phyloP scores from a whole-genome alignment of 2,888 invertebrate species.

The Chaitophorus viminalis region DNA sequence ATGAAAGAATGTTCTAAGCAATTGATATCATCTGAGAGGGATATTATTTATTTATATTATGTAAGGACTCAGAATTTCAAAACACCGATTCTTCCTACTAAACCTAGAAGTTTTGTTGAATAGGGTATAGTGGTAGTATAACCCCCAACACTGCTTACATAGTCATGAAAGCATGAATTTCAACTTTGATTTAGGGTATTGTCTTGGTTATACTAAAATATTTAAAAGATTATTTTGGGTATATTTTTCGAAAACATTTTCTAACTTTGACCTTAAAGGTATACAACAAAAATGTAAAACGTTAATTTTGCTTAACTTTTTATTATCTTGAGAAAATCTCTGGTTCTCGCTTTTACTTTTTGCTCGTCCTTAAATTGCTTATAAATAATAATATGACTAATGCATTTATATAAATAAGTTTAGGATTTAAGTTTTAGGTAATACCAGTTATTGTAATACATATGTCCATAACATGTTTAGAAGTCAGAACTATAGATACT shows the following conservation, averaged over 20 bases:
- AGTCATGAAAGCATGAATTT: slow-evolving; percentile 53
- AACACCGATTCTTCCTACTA: slow-evolving; percentile 8
- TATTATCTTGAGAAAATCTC: not conserved
- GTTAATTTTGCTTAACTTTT: not conserved
- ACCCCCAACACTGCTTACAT: slow-evolving; percentile 45
- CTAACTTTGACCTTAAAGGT: not conserved
- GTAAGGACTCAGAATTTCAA: slow-evolving; percentile 6
- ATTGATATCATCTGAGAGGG: slow-evolving; percentile 3
- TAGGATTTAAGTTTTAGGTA: no score
- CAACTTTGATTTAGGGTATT: slow-evolving; percentile 47
- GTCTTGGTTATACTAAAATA: slow-evolving; percentile 38
- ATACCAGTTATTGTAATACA: no score
- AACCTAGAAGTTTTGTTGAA: slow-evolving; percentile 35
- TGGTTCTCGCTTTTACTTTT: not conserved
- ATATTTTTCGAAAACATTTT: slow-evolving; percentile 37
- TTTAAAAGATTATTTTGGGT: slow-evolving; percentile 30
- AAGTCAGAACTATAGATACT: no score
- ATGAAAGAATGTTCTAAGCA: slow-evolving; percentile 2
- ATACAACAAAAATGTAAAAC: not conserved
- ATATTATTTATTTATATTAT: slow-evolving; percentile 57
- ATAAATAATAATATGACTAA: not conserved
- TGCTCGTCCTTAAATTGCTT: not conserved
- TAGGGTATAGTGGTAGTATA: slow-evolving; percentile 29
- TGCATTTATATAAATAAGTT: not conserved
- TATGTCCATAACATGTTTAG: no score